Evolutionary conservation across 2,113 vertebrate genomes (phyloP).

Genomic region (Catharus bicknelli): DNA sequence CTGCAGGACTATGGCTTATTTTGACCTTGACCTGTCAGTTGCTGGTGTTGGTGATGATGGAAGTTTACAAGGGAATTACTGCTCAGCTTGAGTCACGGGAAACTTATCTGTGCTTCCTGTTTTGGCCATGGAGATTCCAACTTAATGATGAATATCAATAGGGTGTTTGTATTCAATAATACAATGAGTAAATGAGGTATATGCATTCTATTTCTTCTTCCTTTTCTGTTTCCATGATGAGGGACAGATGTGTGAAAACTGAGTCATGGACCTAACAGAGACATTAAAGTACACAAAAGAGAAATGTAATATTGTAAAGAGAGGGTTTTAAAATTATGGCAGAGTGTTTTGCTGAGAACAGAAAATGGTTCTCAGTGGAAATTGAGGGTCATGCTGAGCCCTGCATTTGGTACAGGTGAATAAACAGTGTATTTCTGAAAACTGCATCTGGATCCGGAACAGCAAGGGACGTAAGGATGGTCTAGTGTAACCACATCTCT

Average conservation of each 20-base stretch:
- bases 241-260: not conserved
- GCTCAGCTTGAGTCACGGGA: not conserved
- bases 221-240: not conserved
- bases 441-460: rapidly evolving
- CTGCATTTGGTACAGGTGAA: not conserved
- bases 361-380: not conserved
- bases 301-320: not conserved
- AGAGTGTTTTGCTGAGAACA: not conserved
- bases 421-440: not conserved
- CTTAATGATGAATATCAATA: not conserved
- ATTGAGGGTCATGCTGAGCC: not conserved
- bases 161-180: not conserved
- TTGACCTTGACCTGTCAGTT: not conserved
- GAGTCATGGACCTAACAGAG: not conserved
- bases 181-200: not conserved
- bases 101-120: not conserved
- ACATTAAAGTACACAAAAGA: not conserved
- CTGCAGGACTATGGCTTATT: not conserved
- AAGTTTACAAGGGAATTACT: not conserved
- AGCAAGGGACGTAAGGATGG: not conserved
- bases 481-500: not conserved
- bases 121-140: not conserved
- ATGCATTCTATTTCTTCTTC: not conserved
- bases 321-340: not conserved
- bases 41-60: not conserved